A percentile compares a stretch with the other conserved stretches of the same genome.
phyloP scores from a whole-genome alignment of 2,888 invertebrate species.

The Labia minor region DNA sequence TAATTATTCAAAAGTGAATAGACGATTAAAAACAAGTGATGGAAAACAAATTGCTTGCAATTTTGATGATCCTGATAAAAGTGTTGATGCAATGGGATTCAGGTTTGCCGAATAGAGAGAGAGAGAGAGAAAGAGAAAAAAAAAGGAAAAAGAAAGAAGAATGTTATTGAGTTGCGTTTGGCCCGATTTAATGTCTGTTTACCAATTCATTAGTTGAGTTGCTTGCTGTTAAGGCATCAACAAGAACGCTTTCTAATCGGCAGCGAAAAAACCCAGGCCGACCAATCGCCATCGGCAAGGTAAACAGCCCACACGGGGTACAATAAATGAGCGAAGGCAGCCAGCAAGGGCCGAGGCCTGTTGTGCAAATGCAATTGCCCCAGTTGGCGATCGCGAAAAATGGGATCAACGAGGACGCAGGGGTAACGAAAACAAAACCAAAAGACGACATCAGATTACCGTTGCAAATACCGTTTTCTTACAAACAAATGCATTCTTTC shows the following conservation, averaged over 20 bases:
- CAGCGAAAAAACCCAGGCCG: not conserved
- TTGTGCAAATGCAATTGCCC: no score
- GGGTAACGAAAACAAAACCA: no score
- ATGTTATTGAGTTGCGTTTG: not conserved
- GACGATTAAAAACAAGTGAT: no score
- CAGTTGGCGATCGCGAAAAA: no score
- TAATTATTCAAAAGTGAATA: no score
- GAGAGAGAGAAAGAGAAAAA: not conserved
- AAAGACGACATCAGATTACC: not conserved
- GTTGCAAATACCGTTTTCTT: not conserved
- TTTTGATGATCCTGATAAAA: not conserved
- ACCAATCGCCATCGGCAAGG: not conserved
- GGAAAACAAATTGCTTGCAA: no score
- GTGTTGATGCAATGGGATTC: not conserved
- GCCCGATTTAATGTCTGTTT: slow-evolving; percentile 5
- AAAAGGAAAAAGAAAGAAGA: not conserved
- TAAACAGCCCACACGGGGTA: not conserved
- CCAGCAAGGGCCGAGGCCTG: no score
- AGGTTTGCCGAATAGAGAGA: not conserved
- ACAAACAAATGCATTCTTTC: not conserved
- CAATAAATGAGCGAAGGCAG: no score
- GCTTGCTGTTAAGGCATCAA: not conserved
- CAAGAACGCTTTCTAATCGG: slow-evolving; percentile 13
- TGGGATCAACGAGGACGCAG: no score
- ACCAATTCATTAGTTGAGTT: slow-evolving; percentile 2